Evolutionary conservation across 2,888 invertebrate species (phyloP).

Genomic region (Ernsta delagoae): DNA sequence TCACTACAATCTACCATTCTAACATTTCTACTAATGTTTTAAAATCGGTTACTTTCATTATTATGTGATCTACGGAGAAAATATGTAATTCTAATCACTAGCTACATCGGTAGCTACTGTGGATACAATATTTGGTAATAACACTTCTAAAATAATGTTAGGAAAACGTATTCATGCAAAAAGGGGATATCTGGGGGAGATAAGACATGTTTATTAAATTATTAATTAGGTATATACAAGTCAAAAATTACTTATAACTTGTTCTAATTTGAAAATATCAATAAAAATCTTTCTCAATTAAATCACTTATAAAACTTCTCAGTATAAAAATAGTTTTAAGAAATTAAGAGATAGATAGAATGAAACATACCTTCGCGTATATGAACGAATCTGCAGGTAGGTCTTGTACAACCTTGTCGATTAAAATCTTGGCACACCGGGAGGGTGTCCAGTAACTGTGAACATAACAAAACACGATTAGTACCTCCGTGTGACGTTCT

Average conservation of each 20-base stretch:
- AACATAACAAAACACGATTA: conserved; percentile 74
- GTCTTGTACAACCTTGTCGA: conserved; percentile 97
- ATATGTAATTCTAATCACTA: conserved; percentile 19
- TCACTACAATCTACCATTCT: conserved; percentile 30
- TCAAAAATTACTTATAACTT: not conserved
- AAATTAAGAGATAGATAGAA: not conserved
- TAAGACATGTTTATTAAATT: not conserved
- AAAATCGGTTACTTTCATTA: not conserved
- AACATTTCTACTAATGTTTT: conserved; percentile 7
- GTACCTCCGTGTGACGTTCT: conserved; percentile 50
- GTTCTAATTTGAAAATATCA: not conserved
- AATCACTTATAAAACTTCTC: not conserved
- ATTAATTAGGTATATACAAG: not conserved
- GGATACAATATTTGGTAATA: conserved; percentile 22
- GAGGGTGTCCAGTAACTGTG: conserved; percentile 99
- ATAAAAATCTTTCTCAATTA: not conserved
- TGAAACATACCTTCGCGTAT: conserved; percentile 94
- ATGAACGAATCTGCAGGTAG: conserved; percentile 99
- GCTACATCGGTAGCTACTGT: conserved; percentile 28
- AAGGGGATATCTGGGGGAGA: conserved; percentile 18
- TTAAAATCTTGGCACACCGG: conserved; percentile 99
- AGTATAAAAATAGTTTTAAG: not conserved
- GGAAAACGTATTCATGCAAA: conserved; percentile 27
- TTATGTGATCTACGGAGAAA: conserved; percentile 17
- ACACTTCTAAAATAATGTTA: conserved; percentile 22